Conservation (phyloP, 2,888 invertebrate genomes). For the Leptopterna dolabrata region DNA sequence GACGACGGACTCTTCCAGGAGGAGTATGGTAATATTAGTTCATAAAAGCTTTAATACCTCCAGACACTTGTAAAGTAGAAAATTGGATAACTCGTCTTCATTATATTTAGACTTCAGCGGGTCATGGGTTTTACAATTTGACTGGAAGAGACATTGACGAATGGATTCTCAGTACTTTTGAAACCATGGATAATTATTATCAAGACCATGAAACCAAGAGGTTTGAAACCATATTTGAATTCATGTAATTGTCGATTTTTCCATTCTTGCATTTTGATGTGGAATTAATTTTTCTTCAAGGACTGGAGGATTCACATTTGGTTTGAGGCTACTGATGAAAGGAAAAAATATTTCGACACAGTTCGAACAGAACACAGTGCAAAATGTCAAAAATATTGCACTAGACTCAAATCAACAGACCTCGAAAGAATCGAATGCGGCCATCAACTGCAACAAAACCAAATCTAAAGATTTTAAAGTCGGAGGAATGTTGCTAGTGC, state of each 20-base stretch:
- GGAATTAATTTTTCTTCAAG: slow-evolving; percentile 18
- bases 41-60: no score
- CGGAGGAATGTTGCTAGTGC: neutral
- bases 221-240: neutral
- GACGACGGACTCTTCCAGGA: no score
- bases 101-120: slow-evolving; percentile 48
- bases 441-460: neutral
- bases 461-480: neutral
- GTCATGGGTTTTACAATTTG: slow-evolving; percentile 53
- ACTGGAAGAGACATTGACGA: slow-evolving; percentile 54
- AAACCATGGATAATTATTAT: slow-evolving; percentile 33
- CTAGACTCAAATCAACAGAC: neutral
- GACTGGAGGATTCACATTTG: slow-evolving; percentile 57
- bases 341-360: slow-evolving; percentile 28
- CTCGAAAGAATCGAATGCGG: neutral
- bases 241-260: neutral
- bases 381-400: neutral
- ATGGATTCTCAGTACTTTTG: slow-evolving; percentile 56
- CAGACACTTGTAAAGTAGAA: no score
- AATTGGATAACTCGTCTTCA: no score
- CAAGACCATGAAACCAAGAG: slow-evolving; percentile 33
- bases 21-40: no score
- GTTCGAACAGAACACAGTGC: neutral
- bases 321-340: slow-evolving; percentile 54
- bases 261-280: neutral